Percentiles rank a stretch among this genome's conserved stretches.
These are phyloP conservation scores for Entomobrya proxima DNA, from an alignment of 2,888 invertebrate genomes.

Conservation along the genomic window DNA sequence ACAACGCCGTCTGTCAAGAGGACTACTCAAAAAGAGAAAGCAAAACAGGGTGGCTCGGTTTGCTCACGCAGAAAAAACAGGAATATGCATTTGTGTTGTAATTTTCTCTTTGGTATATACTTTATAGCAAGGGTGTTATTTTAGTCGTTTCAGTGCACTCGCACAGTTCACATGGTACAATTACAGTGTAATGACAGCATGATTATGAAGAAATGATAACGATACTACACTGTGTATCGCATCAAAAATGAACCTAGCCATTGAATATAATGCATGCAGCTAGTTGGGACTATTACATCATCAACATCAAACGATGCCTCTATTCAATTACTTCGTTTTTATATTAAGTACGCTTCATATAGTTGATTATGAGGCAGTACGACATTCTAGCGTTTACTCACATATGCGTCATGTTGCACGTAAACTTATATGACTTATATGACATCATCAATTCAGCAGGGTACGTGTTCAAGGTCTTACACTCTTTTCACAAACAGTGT, in stretches of 20 bases:
- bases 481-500: neutral
- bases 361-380: neutral
- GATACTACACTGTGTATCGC: neutral
- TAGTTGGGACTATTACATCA: neutral
- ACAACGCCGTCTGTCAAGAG: too few relatives aligned
- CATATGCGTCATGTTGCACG: neutral
- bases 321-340: neutral
- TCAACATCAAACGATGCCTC: too few relatives aligned
- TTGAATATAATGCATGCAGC: neutral
- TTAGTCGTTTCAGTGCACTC: neutral
- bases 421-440: conserved; percentile 1
- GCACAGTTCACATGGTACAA: neutral
- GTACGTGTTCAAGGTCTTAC: neutral
- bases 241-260: neutral
- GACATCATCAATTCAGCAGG: neutral
- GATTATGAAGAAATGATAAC: neutral
- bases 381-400: neutral
- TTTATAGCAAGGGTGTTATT: neutral
- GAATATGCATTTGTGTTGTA: neutral
- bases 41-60: too few relatives aligned
- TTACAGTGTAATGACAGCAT: neutral
- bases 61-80: too few relatives aligned
- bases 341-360: neutral
- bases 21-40: too few relatives aligned
- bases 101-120: neutral